Evolutionary conservation across 2,888 invertebrate genomes (phyloP).

Genomic region (Macrophya annulata): DNA sequence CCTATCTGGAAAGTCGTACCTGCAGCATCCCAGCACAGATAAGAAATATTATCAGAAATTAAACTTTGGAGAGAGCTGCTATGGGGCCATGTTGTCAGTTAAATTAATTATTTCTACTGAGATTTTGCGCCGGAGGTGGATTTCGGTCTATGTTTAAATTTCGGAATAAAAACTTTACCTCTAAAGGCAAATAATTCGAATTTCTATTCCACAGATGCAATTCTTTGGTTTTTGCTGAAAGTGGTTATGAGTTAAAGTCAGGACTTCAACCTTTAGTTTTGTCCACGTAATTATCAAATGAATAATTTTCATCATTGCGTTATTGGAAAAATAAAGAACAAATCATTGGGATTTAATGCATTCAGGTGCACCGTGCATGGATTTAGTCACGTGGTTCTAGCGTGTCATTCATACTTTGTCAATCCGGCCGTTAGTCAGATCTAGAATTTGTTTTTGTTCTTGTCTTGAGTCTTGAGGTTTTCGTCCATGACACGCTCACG

Average conservation of each 20-base stretch:
- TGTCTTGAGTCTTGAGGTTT: constrained; percentile 53
- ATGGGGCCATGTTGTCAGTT: background rate
- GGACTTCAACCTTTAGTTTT: background rate
- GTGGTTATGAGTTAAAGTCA: background rate
- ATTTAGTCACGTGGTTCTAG: constrained; percentile 54
- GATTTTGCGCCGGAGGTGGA: background rate
- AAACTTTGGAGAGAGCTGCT: background rate
- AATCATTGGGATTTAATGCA: background rate
- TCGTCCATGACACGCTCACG: constrained; percentile 63
- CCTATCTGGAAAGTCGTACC: background rate
- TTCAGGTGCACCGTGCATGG: constrained; percentile 46
- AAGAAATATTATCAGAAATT: background rate
- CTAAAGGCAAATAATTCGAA: background rate
- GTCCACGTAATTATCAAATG: background rate
- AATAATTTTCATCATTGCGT: background rate
- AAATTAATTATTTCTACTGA: background rate
- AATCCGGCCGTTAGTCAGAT: constrained; percentile 50
- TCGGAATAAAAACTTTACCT: background rate
- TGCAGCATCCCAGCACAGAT: background rate
- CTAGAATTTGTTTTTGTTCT: constrained; percentile 53
- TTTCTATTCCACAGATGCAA: background rate
- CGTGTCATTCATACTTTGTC: constrained; percentile 45
- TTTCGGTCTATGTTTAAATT: background rate
- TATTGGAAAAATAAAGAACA: background rate
- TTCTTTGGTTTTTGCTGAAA: background rate